Evolutionary conservation across 2,113 vertebrate species (phyloP).

Genomic region (Promerops cafer): DNA sequence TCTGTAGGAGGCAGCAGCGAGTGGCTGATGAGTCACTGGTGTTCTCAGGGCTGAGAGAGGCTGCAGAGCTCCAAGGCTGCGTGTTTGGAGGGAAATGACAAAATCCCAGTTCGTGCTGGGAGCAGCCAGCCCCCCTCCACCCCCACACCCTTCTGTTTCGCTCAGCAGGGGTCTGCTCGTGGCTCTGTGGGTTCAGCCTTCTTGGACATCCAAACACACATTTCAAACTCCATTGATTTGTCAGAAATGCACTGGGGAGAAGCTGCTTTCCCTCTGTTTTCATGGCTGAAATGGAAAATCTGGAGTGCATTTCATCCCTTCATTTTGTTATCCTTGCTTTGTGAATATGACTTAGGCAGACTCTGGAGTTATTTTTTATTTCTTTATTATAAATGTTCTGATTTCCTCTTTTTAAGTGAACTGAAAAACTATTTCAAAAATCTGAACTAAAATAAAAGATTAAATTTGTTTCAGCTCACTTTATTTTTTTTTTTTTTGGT

Average conservation of each 20-base stretch:
- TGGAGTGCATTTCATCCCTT: background rate
- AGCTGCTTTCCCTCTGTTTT: background rate
- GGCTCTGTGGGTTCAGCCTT: background rate
- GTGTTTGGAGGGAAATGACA: background rate
- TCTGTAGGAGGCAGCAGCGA: background rate
- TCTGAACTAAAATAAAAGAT: background rate
- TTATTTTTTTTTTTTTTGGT: background rate
- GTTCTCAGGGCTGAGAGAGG: background rate
- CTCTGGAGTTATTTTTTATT: background rate
- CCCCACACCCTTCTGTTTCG: background rate
- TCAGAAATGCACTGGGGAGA: background rate
- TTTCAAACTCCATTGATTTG: background rate
- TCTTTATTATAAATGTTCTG: background rate
- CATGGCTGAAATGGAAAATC: background rate
- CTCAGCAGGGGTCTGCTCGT: background rate
- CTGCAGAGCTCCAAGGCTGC: background rate
- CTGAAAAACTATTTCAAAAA: background rate
- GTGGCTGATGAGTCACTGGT: background rate
- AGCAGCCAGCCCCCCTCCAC: background rate
- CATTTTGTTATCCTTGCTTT: background rate
- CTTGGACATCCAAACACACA: background rate
- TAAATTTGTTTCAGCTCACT: background rate
- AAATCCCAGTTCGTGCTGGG: background rate
- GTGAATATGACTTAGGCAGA: accelerated
- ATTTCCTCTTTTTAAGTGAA: background rate